Conservation (phyloP, 1,140 invertebrate genomes). For the Listronotus oregonensis region DNA sequence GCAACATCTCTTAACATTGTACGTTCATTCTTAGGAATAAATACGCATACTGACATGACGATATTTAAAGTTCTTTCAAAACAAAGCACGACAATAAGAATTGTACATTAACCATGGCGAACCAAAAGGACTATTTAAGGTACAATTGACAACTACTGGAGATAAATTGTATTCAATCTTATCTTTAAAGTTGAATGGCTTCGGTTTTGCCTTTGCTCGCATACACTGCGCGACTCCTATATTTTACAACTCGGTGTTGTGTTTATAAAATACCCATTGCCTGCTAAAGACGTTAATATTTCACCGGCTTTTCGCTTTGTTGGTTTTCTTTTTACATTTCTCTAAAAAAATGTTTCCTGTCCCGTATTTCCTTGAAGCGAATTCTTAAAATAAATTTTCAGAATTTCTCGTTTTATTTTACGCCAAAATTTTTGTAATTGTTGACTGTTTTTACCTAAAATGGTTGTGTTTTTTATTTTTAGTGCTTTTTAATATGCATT, state of each 20-base stretch:
- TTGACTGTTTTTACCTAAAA: no score
- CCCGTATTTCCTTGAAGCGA: no score
- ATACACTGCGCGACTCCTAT: conserved; percentile 21
- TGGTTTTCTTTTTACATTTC: conserved; percentile 10
- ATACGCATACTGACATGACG: conserved; percentile 24
- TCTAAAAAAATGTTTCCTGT: background rate
- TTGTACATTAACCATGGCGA: conserved; percentile 28
- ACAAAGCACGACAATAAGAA: conserved; percentile 37
- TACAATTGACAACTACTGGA: conserved; percentile 41
- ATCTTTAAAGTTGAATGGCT: conserved; percentile 41
- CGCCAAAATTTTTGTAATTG: no score
- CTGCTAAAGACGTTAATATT: conserved; percentile 33
- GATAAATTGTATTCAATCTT: conserved; percentile 40
- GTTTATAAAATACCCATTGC: conserved; percentile 24
- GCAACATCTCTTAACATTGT: no score
- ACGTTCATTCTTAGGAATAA: conserved; percentile 6
- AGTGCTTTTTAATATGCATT: no score
- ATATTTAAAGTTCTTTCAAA: conserved; percentile 36
- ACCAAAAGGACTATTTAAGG: conserved; percentile 39
- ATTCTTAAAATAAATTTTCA: no score
- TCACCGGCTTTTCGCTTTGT: conserved; percentile 21
- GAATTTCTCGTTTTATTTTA: no score
- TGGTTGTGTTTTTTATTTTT: no score
- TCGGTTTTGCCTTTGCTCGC: conserved; percentile 28
- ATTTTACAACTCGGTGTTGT: conserved; percentile 22